These are phyloP conservation scores for Drosophila rufa DNA, from an alignment of 1,140 invertebrate genomes.

Conservation along the genomic window DNA sequence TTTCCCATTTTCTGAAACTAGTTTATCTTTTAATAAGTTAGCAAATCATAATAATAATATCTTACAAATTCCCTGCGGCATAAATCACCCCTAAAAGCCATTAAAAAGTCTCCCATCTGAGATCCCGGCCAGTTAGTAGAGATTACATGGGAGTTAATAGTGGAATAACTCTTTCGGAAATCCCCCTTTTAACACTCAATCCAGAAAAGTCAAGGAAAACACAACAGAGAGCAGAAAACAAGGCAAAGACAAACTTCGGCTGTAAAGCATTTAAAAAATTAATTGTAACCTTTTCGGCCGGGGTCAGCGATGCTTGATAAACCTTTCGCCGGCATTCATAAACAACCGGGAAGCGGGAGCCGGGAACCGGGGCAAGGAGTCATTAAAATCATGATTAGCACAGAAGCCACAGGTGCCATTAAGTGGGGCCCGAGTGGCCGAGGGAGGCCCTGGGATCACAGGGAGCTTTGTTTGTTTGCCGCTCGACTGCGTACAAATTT, in stretches of 20 bases:
- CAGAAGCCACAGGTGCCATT: constrained; percentile 72
- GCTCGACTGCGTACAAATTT: constrained; percentile 28
- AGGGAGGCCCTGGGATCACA: constrained; percentile 17
- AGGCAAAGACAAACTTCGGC: constrained; percentile 34
- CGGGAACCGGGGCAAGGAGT: constrained; percentile 29
- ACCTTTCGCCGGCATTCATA: constrained; percentile 52
- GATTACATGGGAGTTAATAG: neutral
- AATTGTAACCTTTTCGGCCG: constrained; percentile 46
- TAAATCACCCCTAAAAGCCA: neutral
- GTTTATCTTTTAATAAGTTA: no score
- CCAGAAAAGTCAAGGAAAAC: neutral
- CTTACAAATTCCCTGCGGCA: neutral
- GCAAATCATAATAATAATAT: no score
- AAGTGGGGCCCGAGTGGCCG: constrained; percentile 41
- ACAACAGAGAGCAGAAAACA: neutral
- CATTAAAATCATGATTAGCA: constrained; percentile 77
- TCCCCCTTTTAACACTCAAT: constrained; percentile 16
- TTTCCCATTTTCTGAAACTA: neutral
- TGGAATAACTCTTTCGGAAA: constrained; percentile 4
- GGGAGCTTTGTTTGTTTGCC: constrained; percentile 34
- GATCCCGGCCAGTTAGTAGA: neutral
- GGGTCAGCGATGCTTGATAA: constrained; percentile 44
- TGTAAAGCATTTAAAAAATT: constrained; percentile 76
- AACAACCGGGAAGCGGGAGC: neutral
- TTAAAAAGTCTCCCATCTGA: neutral